Conservation (phyloP, 2,888 invertebrate genomes). For the Baronia brevicornis region DNA sequence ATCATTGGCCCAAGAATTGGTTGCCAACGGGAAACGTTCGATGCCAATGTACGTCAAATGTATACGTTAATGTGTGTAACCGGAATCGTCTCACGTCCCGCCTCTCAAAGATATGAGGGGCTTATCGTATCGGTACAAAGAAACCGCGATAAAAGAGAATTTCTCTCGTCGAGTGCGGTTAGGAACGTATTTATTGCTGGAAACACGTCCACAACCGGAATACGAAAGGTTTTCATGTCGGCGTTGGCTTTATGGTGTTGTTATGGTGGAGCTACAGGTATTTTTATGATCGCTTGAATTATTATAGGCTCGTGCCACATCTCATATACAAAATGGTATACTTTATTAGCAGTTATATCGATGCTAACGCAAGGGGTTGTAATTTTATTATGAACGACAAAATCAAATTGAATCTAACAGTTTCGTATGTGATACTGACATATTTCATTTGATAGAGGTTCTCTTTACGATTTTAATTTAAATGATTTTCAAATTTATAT, state of each 20-base stretch:
- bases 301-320: no score
- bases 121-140: slow-evolving; percentile 22
- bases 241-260: slow-evolving; percentile 7
- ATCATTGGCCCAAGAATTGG: slow-evolving; percentile 4
- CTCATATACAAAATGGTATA: no score
- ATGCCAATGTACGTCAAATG: slow-evolving; percentile 20
- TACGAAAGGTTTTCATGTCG: slow-evolving; percentile 10
- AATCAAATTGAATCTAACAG: no score
- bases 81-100: slow-evolving; percentile 19
- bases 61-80: slow-evolving; percentile 14
- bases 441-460: no score
- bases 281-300: no score
- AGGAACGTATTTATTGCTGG: slow-evolving; percentile 18
- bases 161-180: slow-evolving; percentile 11
- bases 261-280: slow-evolving; percentile 1
- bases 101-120: slow-evolving; percentile 19
- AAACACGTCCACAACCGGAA: slow-evolving; percentile 15
- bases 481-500: no score
- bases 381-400: no score
- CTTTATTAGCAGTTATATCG: no score
- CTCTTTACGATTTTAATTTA: no score
- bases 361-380: no score
- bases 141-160: slow-evolving; percentile 19
- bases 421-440: no score
- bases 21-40: slow-evolving; percentile 3